phyloP scores from a whole-genome alignment of 2,113 vertebrate genomes.

The Urocitellus parryii region DNA sequence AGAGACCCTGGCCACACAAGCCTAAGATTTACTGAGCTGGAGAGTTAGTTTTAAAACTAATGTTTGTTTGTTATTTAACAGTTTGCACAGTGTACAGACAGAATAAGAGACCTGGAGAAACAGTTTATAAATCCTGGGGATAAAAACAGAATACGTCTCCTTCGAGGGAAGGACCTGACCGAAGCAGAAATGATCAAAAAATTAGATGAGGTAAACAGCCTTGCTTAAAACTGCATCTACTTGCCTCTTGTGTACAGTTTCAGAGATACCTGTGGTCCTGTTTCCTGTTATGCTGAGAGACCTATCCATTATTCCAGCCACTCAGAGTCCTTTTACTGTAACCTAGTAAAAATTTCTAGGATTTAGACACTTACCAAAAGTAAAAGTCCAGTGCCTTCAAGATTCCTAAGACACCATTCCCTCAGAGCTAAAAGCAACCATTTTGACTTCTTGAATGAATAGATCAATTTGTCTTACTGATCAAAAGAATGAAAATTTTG shows the following conservation, averaged over 20 bases:
- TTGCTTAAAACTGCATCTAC: background rate
- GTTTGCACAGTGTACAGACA: conserved; percentile 93
- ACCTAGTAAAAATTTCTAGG: background rate
- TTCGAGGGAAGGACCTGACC: conserved; percentile 90
- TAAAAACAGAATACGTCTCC: conserved; percentile 82
- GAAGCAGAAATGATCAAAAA: conserved; percentile 90
- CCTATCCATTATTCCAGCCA: background rate
- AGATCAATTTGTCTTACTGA: background rate
- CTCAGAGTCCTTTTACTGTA: background rate
- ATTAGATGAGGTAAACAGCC: conserved; percentile 89
- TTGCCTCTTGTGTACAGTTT: background rate
- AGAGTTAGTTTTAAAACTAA: conserved; percentile 36
- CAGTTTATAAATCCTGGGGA: conserved; percentile 75
- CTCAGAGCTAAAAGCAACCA: background rate
- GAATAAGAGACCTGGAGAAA: conserved; percentile 86
- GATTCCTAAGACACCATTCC: background rate
- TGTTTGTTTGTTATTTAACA: conserved; percentile 79
- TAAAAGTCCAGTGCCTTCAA: background rate
- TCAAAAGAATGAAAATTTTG: background rate
- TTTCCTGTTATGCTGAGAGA: background rate
- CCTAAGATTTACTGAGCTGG: background rate
- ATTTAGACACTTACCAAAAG: conserved; percentile 28
- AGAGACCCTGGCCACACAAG: background rate
- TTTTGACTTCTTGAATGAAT: background rate
- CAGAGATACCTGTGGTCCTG: background rate